A percentile compares a stretch with the other conserved stretches of the same genome.
phyloP scores from a whole-genome alignment of 2,113 vertebrate genomes.

The Campylorhamphus procurvoides region DNA sequence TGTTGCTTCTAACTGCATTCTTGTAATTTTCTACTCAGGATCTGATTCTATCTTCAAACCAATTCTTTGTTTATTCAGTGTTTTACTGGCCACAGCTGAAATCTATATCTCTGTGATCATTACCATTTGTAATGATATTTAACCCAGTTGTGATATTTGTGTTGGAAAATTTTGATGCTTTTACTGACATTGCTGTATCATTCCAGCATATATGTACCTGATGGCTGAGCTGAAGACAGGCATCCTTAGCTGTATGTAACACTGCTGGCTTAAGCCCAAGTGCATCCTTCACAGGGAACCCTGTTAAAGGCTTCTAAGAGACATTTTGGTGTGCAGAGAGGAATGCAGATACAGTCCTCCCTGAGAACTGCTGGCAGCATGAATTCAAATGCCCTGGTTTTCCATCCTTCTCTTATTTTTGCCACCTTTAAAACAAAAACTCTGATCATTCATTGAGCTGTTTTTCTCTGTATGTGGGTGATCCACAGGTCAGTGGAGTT shows the following conservation, averaged over 20 bases:
- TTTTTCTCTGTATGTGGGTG: not conserved
- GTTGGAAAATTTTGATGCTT: not conserved
- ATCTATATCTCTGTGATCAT: not conserved
- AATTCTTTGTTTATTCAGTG: not conserved
- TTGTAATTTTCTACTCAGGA: not conserved
- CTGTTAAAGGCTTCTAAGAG: not conserved
- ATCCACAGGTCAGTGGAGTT: not conserved
- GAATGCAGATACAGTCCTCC: not conserved
- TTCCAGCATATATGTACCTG: not conserved
- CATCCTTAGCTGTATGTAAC: not conserved
- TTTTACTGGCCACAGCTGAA: not conserved
- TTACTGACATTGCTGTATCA: not conserved
- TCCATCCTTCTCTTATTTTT: not conserved
- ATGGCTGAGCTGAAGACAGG: not conserved
- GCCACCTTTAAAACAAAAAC: not conserved
- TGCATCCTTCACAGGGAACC: not conserved
- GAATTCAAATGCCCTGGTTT: not conserved
- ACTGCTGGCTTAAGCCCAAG: not conserved
- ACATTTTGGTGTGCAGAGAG: not conserved
- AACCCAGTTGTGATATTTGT: not conserved
- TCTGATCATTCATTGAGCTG: not conserved
- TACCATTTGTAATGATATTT: not conserved
- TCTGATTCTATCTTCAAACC: not conserved
- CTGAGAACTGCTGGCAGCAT: not conserved
- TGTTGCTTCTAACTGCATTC: not conserved